These are phyloP conservation scores for Hirudinaria manillensis DNA, from an alignment of 2,888 invertebrate genomes.

Conservation along the genomic window DNA sequence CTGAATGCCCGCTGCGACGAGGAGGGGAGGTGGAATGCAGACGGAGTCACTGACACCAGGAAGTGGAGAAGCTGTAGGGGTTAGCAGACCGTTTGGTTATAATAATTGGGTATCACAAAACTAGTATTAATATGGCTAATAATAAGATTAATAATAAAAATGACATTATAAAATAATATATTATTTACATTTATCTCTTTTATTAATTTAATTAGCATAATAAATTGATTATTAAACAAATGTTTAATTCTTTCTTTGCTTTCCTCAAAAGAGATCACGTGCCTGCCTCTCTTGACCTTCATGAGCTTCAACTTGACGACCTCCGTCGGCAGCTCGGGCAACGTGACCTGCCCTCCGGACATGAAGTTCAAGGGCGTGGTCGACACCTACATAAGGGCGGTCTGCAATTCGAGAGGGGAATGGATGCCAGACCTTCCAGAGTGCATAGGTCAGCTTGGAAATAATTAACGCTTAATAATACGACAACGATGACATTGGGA, in stretches of 20 bases:
- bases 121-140: not conserved
- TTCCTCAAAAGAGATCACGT: not conserved
- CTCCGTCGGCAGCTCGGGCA: slow-evolving; percentile 16
- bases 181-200: too few relatives aligned
- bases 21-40: slow-evolving; percentile 3
- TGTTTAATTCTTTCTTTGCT: not conserved
- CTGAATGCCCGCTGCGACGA: slow-evolving; percentile 2
- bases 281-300: slow-evolving; percentile 8
- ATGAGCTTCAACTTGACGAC: not conserved
- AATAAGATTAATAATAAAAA: too few relatives aligned
- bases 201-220: too few relatives aligned
- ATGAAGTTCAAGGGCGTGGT: slow-evolving; percentile 19
- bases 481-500: not conserved
- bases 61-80: slow-evolving; percentile 21
- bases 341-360: slow-evolving; percentile 5
- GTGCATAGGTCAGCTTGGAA: not conserved
- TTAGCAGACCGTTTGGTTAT: not conserved
- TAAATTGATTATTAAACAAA: too few relatives aligned
- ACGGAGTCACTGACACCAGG: not conserved
- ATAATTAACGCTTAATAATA: not conserved
- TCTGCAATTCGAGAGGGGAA: not conserved
- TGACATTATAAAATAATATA: too few relatives aligned
- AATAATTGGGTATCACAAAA: not conserved
- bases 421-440: slow-evolving; percentile 22
- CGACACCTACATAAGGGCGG: not conserved